Conservation (phyloP, 2,797 vertebrate genomes). For the Smutsia gigantea region DNA sequence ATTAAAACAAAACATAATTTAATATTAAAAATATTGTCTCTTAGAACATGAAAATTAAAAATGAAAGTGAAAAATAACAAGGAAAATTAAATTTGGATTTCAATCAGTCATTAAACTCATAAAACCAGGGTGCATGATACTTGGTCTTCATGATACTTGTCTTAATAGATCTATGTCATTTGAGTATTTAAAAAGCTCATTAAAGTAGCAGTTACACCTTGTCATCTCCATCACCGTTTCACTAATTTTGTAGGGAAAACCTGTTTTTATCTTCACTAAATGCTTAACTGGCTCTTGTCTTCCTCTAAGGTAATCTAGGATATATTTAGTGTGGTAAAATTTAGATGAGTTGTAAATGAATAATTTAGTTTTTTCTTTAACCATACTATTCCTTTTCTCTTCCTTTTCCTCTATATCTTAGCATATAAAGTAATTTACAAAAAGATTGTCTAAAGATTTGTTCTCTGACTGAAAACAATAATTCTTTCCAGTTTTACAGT, state of each 20-base stretch:
- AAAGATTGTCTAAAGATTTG: background rate
- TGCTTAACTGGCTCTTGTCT: slow-evolving; percentile 49
- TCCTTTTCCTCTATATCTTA: background rate
- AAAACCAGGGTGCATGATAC: background rate
- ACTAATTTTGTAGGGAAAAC: slow-evolving; percentile 39
- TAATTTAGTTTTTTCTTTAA: slow-evolving; percentile 62
- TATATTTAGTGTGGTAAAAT: slow-evolving; percentile 60
- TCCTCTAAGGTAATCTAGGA: slow-evolving; percentile 45
- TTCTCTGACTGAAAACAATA: background rate
- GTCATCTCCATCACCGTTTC: slow-evolving; percentile 11
- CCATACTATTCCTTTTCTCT: background rate
- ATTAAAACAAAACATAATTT: background rate
- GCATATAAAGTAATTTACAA: background rate
- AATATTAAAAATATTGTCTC: background rate
- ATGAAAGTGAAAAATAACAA: background rate
- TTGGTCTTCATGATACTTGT: background rate
- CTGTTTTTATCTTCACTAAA: slow-evolving; percentile 65
- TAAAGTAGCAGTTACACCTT: background rate
- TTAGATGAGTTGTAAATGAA: background rate
- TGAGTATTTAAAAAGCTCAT: slow-evolving; percentile 63
- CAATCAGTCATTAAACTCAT: slow-evolving; percentile 9
- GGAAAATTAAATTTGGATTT: background rate
- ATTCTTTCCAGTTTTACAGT: background rate
- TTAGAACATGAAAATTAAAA: background rate
- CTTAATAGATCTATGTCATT: slow-evolving; percentile 40